Base-by-base conservation (phyloP, 2,888 invertebrate genomes). In the Papilio elwesi region DNA sequence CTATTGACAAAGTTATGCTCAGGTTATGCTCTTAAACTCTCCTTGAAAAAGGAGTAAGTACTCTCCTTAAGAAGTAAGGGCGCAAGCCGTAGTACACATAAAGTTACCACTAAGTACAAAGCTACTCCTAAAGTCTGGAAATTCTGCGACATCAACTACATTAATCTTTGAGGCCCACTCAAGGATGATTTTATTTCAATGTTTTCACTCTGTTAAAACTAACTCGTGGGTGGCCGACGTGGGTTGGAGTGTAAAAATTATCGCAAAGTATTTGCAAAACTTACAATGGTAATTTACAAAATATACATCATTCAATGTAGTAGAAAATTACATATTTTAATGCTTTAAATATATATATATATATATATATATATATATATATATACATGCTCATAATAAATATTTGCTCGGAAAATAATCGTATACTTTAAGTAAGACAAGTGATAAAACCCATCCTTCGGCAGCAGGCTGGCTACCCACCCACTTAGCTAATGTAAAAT, bases 401-500 rank as follows among this genome's bases (percentile, higher is more conserved):
- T 13, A 7, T 36, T 7, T 55, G 26, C 36, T 57, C 6, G 13
- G 57, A 1, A 13, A 57, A 36, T 36, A 11, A 6, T 36, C 36
- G 13, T 36, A 1, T 38, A 38, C 8, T 36, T 57, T 7, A 6
- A 57, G 13, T 36, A 57, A 57, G 6, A 36, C 11, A 38, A 36
- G 43, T 43, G 43, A 5, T 15, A 55, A 26, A 15, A 38, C n/a
- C n/a, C 36, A 13, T 55, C 5, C 36, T 38, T n/a, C 26, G 6
- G 9, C 6, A 59, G n/a, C 13, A 38, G 13, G 9, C 38, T 8
- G 11, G 10, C 26, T 55, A 55, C n/a, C n/a, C n/a, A 43, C 6
- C 43, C 43, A 43, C 43, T 43, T 43, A n/a, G 57, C 57, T 59
- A 57, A 38, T 59, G 38, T 59, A n/a, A 59, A 59, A 59, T 59